Conservation (phyloP, 2,888 invertebrate species). For the Teinopalpus imperialis region DNA sequence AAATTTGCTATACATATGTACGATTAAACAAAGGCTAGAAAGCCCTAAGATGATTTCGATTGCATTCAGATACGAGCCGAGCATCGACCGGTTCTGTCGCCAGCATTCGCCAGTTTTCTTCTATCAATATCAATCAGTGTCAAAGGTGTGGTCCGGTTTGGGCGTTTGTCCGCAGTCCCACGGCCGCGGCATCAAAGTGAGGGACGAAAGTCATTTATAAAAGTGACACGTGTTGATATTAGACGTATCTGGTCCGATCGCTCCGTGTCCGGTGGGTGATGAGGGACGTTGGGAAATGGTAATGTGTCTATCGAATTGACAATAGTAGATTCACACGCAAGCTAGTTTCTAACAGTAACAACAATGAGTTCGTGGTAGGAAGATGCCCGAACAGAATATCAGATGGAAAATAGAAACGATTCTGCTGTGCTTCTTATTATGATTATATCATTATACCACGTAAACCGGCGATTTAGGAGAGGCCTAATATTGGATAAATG, state of each 20-base stretch:
- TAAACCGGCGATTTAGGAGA: too few species aligned
- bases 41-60: slow-evolving; percentile 1
- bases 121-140: slow-evolving; percentile 72
- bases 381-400: too few species aligned
- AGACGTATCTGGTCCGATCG: slow-evolving; percentile 35
- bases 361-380: too few species aligned
- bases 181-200: slow-evolving; percentile 53
- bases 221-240: slow-evolving; percentile 65
- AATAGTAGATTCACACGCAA: too few species aligned
- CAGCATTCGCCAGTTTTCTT: slow-evolving; percentile 34
- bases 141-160: slow-evolving; percentile 27
- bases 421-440: too few species aligned
- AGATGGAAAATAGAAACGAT: too few species aligned
- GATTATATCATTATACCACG: too few species aligned
- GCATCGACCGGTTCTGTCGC: slow-evolving; percentile 6
- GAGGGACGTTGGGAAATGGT: slow-evolving; percentile 13
- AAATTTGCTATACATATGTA: too few species aligned
- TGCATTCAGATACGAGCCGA: not conserved
- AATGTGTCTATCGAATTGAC: too few species aligned
- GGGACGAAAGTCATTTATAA: slow-evolving; percentile 58
- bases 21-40: too few species aligned
- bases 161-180: slow-evolving; percentile 40
- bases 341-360: too few species aligned
- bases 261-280: slow-evolving; percentile 26
- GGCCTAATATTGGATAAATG: too few species aligned